Evolutionary conservation across 2,888 invertebrate species (phyloP).

Genomic region (Octonoba sinensis): DNA sequence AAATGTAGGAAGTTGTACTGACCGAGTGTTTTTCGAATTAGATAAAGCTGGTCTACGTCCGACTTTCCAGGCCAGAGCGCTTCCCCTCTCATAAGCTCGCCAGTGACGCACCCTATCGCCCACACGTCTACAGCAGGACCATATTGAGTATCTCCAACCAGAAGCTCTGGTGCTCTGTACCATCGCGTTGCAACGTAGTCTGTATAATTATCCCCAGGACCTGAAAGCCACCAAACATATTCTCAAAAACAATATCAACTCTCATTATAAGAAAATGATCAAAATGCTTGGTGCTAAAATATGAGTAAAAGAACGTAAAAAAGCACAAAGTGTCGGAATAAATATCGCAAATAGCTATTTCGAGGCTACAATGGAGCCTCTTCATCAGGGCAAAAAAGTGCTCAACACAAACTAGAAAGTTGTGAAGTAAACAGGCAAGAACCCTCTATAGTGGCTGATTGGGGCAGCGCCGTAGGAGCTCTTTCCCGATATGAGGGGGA

Average conservation of each 20-base stretch:
- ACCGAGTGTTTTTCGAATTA: conserved; percentile 92
- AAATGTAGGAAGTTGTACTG: too few species aligned
- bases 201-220: conserved; percentile 97
- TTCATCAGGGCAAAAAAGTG: too few species aligned
- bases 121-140: conserved; percentile 89
- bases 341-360: too few species aligned
- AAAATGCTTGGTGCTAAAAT: too few species aligned
- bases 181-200: conserved; percentile 99
- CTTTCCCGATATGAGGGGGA: too few species aligned
- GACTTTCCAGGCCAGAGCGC: conserved; percentile 99
- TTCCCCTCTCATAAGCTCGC: conserved; percentile 90
- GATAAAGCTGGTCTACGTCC: conserved; percentile 96
- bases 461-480: too few species aligned
- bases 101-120: conserved; percentile 88
- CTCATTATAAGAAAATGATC: background rate
- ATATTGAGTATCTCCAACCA: conserved; percentile 91
- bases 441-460: too few species aligned
- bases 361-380: too few species aligned
- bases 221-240: conserved; percentile 69
- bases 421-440: too few species aligned
- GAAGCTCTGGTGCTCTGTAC: conserved; percentile 96
- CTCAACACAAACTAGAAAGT: too few species aligned
- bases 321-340: too few species aligned
- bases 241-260: background rate
- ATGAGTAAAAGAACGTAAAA: too few species aligned